Evolutionary conservation across 2,888 invertebrate genomes (phyloP).

Genomic region (Tiliacea citrago): DNA sequence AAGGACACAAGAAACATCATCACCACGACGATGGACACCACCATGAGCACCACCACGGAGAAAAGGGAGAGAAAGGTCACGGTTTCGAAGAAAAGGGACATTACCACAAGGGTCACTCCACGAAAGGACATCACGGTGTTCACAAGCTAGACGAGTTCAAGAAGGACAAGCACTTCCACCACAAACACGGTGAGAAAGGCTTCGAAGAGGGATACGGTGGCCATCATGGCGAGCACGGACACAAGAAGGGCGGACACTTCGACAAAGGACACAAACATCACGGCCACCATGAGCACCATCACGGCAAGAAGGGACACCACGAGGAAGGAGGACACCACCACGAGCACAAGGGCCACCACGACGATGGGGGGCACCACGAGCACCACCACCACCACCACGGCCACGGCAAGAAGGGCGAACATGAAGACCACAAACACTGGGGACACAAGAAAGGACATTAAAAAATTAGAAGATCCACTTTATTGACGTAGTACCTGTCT

Average conservation of each 20-base stretch:
- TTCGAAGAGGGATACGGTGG: constrained; percentile 95
- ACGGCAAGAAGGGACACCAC: constrained; percentile 95
- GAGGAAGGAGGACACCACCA: constrained; percentile 95
- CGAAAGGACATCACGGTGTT: constrained; percentile 95
- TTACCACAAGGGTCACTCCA: constrained; percentile 95
- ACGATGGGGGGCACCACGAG: constrained; percentile 94
- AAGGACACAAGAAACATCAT: constrained; percentile 92
- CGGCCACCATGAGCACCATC: constrained; percentile 94
- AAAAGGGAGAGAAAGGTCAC: constrained; percentile 92
- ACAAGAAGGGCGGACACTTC: constrained; percentile 95
- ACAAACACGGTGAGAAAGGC: constrained; percentile 95
- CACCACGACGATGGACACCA: constrained; percentile 92
- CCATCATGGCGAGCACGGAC: constrained; percentile 94
- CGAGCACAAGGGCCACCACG: constrained; percentile 95
- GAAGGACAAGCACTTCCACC: constrained; percentile 96
- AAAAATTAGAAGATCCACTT: constrained; percentile 55
- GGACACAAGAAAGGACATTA: constrained; percentile 91
- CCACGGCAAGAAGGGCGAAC: constrained; percentile 94
- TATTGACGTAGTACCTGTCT: constrained; percentile 48
- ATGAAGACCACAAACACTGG: constrained; percentile 95
- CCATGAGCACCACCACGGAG: constrained; percentile 91
- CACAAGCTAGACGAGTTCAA: constrained; percentile 96
- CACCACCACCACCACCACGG: constrained; percentile 94
- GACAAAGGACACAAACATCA: constrained; percentile 95
- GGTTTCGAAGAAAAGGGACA: constrained; percentile 91